A percentile compares a stretch with the other conserved stretches of the same genome.
Conservation (phyloP, 1,140 invertebrate species). For the Drosophila kanapiae region DNA sequence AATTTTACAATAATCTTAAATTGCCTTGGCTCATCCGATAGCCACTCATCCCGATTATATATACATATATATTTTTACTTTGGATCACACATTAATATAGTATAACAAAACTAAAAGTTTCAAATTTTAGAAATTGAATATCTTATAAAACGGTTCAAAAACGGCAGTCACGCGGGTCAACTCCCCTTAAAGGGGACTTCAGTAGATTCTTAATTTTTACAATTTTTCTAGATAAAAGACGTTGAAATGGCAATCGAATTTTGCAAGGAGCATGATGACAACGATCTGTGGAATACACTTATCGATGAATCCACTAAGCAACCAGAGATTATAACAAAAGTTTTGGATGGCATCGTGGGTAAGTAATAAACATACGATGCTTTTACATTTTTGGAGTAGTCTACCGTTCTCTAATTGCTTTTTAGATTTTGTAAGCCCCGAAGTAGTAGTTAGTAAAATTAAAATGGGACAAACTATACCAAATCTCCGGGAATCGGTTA, state of each 20-base stretch:
- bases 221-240: constrained; percentile 87
- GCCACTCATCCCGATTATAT: no score
- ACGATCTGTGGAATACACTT: constrained; percentile 97
- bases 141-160: neutral
- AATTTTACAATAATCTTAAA: no score
- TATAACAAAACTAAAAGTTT: no score
- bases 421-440: constrained; percentile 93
- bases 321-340: constrained; percentile 89
- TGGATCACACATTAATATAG: no score
- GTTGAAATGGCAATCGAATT: constrained; percentile 98
- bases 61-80: no score
- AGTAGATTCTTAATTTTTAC: neutral
- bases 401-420: neutral
- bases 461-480: constrained; percentile 93
- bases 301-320: constrained; percentile 95
- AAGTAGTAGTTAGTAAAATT: constrained; percentile 94
- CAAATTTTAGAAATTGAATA: no score
- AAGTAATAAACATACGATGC: neutral
- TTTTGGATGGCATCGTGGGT: constrained; percentile 86
- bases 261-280: constrained; percentile 98
- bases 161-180: neutral
- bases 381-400: neutral
- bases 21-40: no score
- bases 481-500: constrained; percentile 94
- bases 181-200: neutral